Evolutionary conservation across 2,113 vertebrate genomes (phyloP), one percentile per base, ranked within the genome.

Genomic region (Sebastes fasciatus): DNA sequence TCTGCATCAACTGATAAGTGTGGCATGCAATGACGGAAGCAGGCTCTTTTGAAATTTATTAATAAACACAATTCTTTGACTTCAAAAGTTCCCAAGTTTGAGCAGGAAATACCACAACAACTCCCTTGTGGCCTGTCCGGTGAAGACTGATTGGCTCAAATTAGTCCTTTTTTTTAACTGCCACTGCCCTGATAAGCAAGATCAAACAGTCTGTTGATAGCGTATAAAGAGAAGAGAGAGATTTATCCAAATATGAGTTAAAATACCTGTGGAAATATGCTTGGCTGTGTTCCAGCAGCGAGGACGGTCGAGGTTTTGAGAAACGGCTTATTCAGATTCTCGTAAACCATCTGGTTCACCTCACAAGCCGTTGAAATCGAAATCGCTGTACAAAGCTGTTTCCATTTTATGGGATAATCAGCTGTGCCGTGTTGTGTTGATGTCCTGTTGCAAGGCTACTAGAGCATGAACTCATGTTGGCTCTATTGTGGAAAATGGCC

Each of bases 301-400:
- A 57, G 45, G 48, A 54, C 23, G 52, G 23, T 34, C 8, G 3
- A 55, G 2, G 40, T 34, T 43, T 72, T 57, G 21, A 34, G 68
- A 86, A 65, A 52, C 5, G 0, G 21, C 70, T 83, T 42, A 49
- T 76, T 84, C 62, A 17, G 8, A 74, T 77, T 87, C 68, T 61
- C 43, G 52, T 79, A 77, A 84, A 77, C 62, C 85, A 92, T 91
- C 90, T 91, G 89, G 75, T 83, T 88, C 40, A 17, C 88, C 76
- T 86, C 77, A 75, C 49, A 67, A 61, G 68, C 82, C 60, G 68
- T 26, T 85, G n/a, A 82, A 85, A 79, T 71, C 60, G 61, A 84
- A 90, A 75, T 75, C 40, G 46, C 79, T 66, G 70, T 91, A 86
- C 26, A 91, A 92, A 77, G 77, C 82, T 67, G 51, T 73, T 88